A percentile compares a stretch with the other conserved stretches of the same genome.
Conservation (phyloP, 2,113 vertebrate species). For the Globicephala melas region DNA sequence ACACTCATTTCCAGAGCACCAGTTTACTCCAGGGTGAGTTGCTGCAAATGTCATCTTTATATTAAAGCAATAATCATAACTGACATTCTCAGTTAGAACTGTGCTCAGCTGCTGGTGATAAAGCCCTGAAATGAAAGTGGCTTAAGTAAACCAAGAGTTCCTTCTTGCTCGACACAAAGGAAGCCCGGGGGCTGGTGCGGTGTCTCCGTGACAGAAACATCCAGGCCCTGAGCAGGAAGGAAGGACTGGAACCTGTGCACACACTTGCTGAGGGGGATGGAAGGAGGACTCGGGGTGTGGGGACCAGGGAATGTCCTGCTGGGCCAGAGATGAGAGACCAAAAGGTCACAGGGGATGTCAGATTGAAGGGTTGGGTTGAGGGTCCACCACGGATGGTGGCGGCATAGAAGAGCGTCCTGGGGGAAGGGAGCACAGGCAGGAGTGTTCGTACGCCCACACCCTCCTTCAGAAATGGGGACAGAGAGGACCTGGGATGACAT, state of each 20-base stretch:
- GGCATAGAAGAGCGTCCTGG: accelerated
- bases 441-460: accelerated
- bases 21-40: not conserved
- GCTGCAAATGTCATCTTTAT: not conserved
- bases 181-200: not conserved
- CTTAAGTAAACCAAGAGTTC: accelerated
- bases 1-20: not conserved
- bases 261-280: accelerated
- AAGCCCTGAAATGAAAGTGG: not conserved
- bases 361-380: not conserved
- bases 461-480: not conserved
- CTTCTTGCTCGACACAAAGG: not conserved
- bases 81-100: not conserved
- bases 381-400: accelerated
- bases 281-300: not conserved
- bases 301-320: not conserved
- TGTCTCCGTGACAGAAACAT: accelerated
- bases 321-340: not conserved
- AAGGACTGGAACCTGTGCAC: not conserved
- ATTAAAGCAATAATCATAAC: not conserved
- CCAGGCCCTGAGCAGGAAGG: not conserved
- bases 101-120: not conserved
- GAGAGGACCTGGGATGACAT: accelerated
- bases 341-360: too few relatives aligned
- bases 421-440: too few relatives aligned